These are phyloP conservation scores for Trachelus iudaicus DNA, from an alignment of 2,888 invertebrate genomes.

Conservation along the genomic window DNA sequence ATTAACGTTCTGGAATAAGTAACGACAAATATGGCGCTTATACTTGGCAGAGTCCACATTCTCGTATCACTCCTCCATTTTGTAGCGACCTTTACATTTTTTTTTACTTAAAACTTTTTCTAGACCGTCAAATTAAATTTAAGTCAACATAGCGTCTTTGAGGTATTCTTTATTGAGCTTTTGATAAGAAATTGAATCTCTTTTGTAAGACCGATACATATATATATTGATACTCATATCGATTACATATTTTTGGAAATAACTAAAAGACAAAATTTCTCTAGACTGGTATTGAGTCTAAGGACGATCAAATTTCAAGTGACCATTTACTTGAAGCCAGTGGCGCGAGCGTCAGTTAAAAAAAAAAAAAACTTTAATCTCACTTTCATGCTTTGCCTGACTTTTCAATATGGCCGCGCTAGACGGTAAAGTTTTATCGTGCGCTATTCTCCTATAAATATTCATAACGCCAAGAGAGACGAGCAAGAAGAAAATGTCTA, in stretches of 20 bases:
- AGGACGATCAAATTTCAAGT: background rate
- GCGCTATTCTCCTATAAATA: background rate
- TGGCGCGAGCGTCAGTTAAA: background rate
- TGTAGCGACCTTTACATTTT: background rate
- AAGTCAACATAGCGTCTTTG: background rate
- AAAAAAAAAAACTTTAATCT: background rate
- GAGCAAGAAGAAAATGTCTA: background rate
- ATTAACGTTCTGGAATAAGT: background rate
- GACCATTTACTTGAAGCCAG: background rate
- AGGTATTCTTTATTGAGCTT: background rate
- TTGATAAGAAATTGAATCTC: background rate
- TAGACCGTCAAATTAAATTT: background rate
- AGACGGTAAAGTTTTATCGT: background rate
- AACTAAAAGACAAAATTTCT: background rate
- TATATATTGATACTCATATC: background rate
- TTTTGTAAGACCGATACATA: background rate
- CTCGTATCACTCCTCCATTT: background rate
- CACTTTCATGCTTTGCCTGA: background rate
- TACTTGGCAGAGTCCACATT: background rate
- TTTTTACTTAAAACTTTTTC: background rate
- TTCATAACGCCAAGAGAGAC: background rate
- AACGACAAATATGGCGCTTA: background rate
- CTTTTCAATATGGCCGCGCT: background rate
- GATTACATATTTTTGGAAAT: background rate
- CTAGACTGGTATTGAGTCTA: background rate